phyloP scores from a whole-genome alignment of 2,797 vertebrate species.

The Acridotheres tristis region DNA sequence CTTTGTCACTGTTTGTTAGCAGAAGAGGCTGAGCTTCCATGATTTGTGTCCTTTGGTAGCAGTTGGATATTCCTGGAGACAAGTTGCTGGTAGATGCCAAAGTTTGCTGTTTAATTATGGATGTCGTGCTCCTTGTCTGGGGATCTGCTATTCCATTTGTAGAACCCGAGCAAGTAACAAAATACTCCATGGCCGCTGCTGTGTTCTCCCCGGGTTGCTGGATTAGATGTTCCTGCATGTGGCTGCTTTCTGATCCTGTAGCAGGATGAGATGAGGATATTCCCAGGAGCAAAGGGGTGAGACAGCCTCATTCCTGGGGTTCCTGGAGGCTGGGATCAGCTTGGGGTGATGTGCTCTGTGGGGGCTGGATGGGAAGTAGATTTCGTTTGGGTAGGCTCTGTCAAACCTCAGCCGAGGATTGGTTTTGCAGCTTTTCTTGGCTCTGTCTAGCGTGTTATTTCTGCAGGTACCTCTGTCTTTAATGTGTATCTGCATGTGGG shows the following conservation, averaged over 20 bases:
- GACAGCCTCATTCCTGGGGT: neutral
- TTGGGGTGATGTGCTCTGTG: accelerated
- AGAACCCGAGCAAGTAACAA: neutral
- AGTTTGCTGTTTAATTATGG: neutral
- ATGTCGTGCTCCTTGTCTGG: neutral
- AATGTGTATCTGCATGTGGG: neutral
- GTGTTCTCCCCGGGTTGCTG: neutral
- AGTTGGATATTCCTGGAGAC: neutral
- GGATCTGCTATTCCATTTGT: neutral
- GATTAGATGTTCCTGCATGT: neutral
- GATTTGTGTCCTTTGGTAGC: neutral
- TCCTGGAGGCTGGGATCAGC: neutral
- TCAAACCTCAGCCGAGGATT: neutral
- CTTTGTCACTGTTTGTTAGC: neutral
- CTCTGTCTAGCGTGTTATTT: neutral
- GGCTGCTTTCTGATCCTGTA: neutral
- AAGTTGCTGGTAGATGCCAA: neutral
- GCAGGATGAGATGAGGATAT: neutral
- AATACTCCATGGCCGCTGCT: neutral
- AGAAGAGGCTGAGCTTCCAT: neutral
- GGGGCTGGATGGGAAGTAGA: neutral
- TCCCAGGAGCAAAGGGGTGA: accelerated
- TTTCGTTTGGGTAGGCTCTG: neutral
- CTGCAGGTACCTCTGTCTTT: neutral
- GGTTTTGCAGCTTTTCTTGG: accelerated